Evolutionary conservation across 2,888 invertebrate species (phyloP), one percentile per base, ranked within the genome.

Genomic region (Latrodectus elegans): DNA sequence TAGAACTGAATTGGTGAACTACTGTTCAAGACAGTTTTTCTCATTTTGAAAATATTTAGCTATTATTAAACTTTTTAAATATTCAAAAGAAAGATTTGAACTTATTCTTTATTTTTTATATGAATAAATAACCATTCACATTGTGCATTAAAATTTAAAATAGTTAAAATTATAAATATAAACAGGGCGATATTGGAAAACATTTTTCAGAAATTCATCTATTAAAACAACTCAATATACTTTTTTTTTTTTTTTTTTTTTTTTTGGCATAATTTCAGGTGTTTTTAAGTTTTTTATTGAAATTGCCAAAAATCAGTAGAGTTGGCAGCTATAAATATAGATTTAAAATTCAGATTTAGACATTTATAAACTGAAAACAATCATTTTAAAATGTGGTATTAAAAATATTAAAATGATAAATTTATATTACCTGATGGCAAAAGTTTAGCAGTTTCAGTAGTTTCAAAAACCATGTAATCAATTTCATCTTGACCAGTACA

Each of bases 401-500:
- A 70, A 67, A 4, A 76, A 65, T 17, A 11, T 65, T 78, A 70
- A 67, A 4, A 38, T 70, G 53, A 26, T 15, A 68, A 4, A 22
- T 15, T 60, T n/a, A 11, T 67, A 22, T 84, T 86, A 87, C 90
- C 89, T 17, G n/a, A 22, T 55, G 90, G 89, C 52, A 89, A 83
- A 38, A 80, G 77, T 55, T 64, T 17, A 65, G 79, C 52, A 11
- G 78, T 78, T 17, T 85, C 60, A 26, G 90, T 89, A 4, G 93
- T 91, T n/a, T 91, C 91, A 79, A 91, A 91, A 0, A 92, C 92
- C 49, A 92, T 91, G 3, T 92, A 91, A 93, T 98, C 98, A 90
- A 99, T 98, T 94, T 99, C 98, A 92, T 99, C 98, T 93, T 98
- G 98, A 0, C 99, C 99, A 74, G 98, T 98, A 84, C 99, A 93